Evolutionary conservation across 2,888 invertebrate species (phyloP), one percentile per base, ranked within the genome.

Genomic region (Gastrophysa polygoni): DNA sequence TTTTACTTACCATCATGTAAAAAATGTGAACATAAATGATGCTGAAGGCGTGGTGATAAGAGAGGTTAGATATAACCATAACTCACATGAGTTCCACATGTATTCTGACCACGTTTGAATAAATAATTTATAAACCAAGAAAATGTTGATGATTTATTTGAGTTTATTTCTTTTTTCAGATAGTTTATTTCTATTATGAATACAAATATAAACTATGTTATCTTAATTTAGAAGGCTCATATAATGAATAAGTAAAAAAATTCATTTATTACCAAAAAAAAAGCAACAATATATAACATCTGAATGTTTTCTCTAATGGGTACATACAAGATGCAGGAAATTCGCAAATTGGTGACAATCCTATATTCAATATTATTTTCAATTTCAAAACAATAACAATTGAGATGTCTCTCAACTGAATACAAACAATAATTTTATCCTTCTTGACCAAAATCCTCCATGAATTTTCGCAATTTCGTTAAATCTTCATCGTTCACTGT

Each of bases 391-490:
- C 43, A 56, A 57, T 46, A 48, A 32, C 18, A 48, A 20, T 16
- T 20, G 6, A 34, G n/a, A n/a, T n/a, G n/a, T n/a, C n/a, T n/a
- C n/a, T n/a, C 7, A 24, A 24, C 4, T 5, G 24, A 7, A 24
- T 7, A 24, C 24, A 5, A 5, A 5, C 7, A 7, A 24, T 3
- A 5, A 24, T 21, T 44, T 85, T 90, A 94, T 79, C 98, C 98
- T 83, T 99, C 98, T 83, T 98, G 97, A 29, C 99, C 99, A 82
- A 99, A 99, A 83, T 99, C 98, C 79, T 93, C 91, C 83, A 93
- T 96, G 83, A 99, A 99, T 81, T 97, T 95, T 79, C 91, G 89
- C 78, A 98, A 84, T 82, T 94, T 96, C 38, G 87, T 87, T 86
- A 99, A 88, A 81, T 99, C 99, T 17, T 95, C 93, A 67, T 95